phyloP scores from a whole-genome alignment of 2,888 invertebrate genomes.

The Stenchaetothrips biformis region DNA sequence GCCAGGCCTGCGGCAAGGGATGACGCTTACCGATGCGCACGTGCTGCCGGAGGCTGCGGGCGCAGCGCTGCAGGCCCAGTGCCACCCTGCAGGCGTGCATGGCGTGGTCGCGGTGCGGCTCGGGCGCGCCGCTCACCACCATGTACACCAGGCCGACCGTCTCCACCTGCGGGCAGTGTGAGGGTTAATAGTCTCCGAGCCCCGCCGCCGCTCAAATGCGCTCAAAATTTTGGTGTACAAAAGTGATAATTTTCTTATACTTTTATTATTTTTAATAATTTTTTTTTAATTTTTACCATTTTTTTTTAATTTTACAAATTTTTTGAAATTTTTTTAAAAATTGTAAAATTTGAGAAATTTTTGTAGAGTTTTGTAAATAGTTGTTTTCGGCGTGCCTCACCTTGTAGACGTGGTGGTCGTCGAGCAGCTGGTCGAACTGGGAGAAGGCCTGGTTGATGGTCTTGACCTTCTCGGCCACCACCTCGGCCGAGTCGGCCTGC shows the following conservation, averaged over 20 bases:
- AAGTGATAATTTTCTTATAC: too few relatives aligned
- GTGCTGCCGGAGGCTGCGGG: background rate
- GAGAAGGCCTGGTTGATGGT: slow-evolving; percentile 84
- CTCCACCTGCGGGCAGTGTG: slow-evolving; percentile 62
- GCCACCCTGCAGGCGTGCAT: slow-evolving; percentile 72
- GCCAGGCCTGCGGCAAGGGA: too few relatives aligned
- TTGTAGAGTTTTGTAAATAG: too few relatives aligned
- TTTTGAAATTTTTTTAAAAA: too few relatives aligned
- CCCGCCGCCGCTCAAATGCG: too few relatives aligned
- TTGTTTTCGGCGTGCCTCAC: too few relatives aligned
- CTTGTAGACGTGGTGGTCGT: slow-evolving; percentile 82
- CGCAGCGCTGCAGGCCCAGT: slow-evolving; percentile 55
- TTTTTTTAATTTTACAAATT: too few relatives aligned
- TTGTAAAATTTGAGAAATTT: too few relatives aligned
- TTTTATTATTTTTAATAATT: too few relatives aligned
- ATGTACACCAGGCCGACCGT: slow-evolving; percentile 90
- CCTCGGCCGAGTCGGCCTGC: slow-evolving; percentile 52
- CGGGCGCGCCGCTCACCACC: slow-evolving; percentile 86
- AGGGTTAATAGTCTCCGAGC: too few relatives aligned
- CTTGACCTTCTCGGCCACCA: slow-evolving; percentile 72
- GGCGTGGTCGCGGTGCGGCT: slow-evolving; percentile 67
- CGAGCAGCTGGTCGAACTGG: slow-evolving; percentile 76
- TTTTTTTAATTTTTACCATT: too few relatives aligned
- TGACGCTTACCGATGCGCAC: slow-evolving; percentile 58
- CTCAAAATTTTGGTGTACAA: too few relatives aligned